Evolutionary conservation across 92 coral and sea anemone genomes (phyloP).

Genomic region (Meandrina meandrites): DNA sequence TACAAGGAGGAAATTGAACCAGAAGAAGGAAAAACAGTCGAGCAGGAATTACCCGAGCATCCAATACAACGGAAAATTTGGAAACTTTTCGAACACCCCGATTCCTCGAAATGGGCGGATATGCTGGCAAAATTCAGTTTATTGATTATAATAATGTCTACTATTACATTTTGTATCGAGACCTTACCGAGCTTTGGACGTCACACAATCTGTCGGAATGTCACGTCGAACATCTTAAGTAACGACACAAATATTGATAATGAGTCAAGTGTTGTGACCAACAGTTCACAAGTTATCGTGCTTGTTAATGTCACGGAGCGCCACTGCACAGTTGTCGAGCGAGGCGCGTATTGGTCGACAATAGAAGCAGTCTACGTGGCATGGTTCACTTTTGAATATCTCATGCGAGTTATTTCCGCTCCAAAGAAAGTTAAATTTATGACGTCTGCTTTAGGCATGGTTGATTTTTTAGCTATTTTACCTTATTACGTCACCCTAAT

Average conservation of each 20-base stretch:
- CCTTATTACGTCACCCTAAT: slow-evolving; percentile 80
- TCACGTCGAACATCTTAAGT: slow-evolving; percentile 11
- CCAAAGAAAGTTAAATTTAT: slow-evolving; percentile 68
- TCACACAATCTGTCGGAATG: slow-evolving; percentile 32
- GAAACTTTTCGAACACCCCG: slow-evolving; percentile 82
- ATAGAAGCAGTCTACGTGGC: slow-evolving; percentile 76
- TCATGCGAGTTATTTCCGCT: slow-evolving; percentile 65
- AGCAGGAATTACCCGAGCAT: slow-evolving; percentile 41
- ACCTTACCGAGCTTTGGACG: slow-evolving; percentile 57
- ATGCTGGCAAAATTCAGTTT: slow-evolving; percentile 77
- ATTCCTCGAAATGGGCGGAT: slow-evolving; percentile 72
- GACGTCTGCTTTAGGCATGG: slow-evolving; percentile 77
- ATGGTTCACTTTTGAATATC: slow-evolving; percentile 90
- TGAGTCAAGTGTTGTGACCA: not conserved
- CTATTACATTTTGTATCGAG: slow-evolving; percentile 86
- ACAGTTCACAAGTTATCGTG: not conserved
- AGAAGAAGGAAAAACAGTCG: not conserved
- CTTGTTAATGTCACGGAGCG: not conserved
- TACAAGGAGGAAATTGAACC: slow-evolving; percentile 77
- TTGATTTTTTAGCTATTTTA: slow-evolving; percentile 80
- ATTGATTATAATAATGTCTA: slow-evolving; percentile 68
- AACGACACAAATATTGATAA: not conserved
- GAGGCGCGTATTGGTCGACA: slow-evolving; percentile 68
- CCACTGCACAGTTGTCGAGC: slow-evolving; percentile 18
- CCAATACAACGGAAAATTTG: slow-evolving; percentile 67